phyloP scores from a whole-genome alignment of 64 coral and sea anemone species.

The Stichodactyla mertensii region DNA sequence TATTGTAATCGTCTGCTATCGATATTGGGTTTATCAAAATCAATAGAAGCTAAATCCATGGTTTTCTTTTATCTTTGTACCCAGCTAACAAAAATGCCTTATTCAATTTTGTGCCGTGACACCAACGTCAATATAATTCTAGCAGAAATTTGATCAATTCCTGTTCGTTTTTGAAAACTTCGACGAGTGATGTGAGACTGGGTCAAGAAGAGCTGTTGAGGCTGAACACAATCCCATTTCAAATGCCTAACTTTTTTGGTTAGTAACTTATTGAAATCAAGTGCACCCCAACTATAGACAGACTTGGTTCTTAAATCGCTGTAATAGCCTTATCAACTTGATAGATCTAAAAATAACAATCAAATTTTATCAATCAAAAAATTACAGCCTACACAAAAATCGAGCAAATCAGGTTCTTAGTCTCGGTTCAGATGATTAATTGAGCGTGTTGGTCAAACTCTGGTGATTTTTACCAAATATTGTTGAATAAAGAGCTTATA shows the following conservation, averaged over 20 bases:
- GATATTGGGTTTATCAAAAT: background rate
- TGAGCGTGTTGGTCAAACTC: slow-evolving; percentile 5
- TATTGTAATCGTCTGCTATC: background rate
- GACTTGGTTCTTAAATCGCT: background rate
- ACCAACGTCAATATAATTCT: background rate
- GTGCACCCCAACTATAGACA: too few relatives aligned
- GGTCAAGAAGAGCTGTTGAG: background rate
- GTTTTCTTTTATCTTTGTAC: background rate
- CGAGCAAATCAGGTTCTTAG: background rate
- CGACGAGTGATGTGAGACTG: background rate
- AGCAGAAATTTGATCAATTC: background rate
- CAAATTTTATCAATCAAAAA: background rate
- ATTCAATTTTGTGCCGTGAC: background rate
- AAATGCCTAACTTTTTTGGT: too few relatives aligned
- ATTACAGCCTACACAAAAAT: background rate
- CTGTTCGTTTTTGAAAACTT: background rate
- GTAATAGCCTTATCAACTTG: background rate
- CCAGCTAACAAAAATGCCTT: background rate
- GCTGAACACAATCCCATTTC: background rate
- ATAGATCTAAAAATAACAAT: background rate
- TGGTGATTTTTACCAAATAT: slow-evolving; percentile 4
- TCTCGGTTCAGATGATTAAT: slow-evolving; percentile 6
- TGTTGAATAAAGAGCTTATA: background rate
- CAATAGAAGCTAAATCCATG: background rate
- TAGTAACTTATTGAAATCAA: too few relatives aligned